Percentiles rank a stretch among this genome's conserved stretches.
Conservation (phyloP, 30 jellyfish, hydroid and myxozoan genomes). For the Phacellophora camtschatica region DNA sequence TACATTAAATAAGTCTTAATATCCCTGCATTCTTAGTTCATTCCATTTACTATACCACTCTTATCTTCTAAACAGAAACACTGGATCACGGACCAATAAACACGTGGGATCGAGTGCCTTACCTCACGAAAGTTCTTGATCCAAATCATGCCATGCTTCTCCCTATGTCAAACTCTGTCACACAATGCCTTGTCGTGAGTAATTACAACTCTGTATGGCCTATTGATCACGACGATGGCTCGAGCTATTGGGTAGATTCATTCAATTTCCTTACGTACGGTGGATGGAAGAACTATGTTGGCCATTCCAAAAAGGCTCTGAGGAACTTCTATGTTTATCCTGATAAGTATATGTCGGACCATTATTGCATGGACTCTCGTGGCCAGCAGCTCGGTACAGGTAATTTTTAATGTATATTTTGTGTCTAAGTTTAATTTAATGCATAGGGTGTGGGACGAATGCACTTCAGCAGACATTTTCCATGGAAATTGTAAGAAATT, state of each 20-base stretch:
- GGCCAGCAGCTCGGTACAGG: conserved; percentile 82
- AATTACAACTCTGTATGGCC: conserved; percentile 94
- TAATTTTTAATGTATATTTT: too few relatives aligned
- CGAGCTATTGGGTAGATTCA: conserved; percentile 92
- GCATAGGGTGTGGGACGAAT: too few relatives aligned
- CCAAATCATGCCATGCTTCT: conserved; percentile 47
- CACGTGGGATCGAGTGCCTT: conserved; percentile 97
- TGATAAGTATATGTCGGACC: conserved; percentile 68
- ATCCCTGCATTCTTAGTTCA: too few relatives aligned
- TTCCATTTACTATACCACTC: too few relatives aligned
- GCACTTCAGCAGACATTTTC: too few relatives aligned
- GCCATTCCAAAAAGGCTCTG: conserved; percentile 75
- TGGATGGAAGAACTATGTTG: conserved; percentile 89
- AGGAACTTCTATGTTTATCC: conserved; percentile 86
- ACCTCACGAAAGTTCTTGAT: conserved; percentile 75
- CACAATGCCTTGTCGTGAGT: conserved; percentile 63
- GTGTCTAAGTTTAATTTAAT: too few relatives aligned
- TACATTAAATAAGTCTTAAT: too few relatives aligned
- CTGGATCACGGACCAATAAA: conserved; percentile 96
- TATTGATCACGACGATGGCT: conserved; percentile 98
- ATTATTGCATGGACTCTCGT: conserved; percentile 76
- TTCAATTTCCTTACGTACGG: conserved; percentile 82
- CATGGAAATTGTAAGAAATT: too few relatives aligned
- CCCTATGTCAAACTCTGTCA: conserved; percentile 72
- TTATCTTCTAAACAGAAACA: conserved; percentile 70